Evolutionary conservation across 2,113 vertebrate genomes (phyloP), one percentile per base, ranked within the genome.

Genomic region (Panthera tigris): DNA sequence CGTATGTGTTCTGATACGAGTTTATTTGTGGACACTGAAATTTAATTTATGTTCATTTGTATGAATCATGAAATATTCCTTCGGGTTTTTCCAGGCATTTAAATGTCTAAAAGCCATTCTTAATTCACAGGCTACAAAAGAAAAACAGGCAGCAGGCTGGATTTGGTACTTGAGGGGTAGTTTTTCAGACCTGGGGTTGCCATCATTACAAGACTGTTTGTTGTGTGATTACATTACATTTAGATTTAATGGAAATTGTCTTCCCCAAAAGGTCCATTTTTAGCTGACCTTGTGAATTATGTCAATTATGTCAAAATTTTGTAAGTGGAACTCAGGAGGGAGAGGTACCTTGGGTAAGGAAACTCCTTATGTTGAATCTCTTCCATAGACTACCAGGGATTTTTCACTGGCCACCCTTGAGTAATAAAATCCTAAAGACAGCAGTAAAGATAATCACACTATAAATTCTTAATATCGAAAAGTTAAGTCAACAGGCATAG

Each of bases 241-340:
- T 63, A 13, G 19, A 45, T 88, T 76, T 82, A 95, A 85, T 82
- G 95, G 41, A 85, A 95, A 71, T 68, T 89, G 87, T 95, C 50
- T 74, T 63, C 36, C 48, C 78, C 69, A 83, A 83, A 89, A 99
- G 99, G 99, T 99, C 68, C 99, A 99, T 79, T 99, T 99, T 98
- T 98, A 2, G 99, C 99, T 5, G 99, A 99, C 97, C 98, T 99
- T 92, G 99, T 99, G 94, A 99, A 99, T 97, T 99, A 99, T 1
- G 99, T 99, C 95, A 99, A 99, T 91, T 99, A 99, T 99, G 99
- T 98, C 99, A 99, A 98, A 99, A 99, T 98, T 99, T 99, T 97
- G 98, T 99, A 97, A 99, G 99, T 78, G 99, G 99, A 96, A 99
- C 99, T 93, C 99, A 99, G 93, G 99, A 99, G 97, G 99, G 99